phyloP scores from a whole-genome alignment of 2,888 invertebrate species.

The Allygus modestus region DNA sequence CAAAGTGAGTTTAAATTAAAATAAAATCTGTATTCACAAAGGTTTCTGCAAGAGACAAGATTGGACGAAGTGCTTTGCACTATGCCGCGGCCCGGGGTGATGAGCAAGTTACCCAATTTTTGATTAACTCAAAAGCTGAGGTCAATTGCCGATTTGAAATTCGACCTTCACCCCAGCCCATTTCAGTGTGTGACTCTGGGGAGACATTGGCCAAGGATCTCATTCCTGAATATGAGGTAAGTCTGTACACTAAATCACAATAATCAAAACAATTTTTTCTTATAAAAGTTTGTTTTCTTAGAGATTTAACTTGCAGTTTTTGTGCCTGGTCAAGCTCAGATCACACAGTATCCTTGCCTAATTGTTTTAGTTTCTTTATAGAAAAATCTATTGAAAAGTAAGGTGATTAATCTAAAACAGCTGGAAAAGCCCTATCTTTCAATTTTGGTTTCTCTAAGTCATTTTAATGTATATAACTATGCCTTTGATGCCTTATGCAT shows the following conservation, averaged over 20 bases:
- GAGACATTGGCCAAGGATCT: neutral
- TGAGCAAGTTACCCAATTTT: conserved; percentile 62
- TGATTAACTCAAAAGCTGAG: conserved; percentile 51
- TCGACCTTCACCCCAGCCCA: neutral
- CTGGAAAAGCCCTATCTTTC: no score
- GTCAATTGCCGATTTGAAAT: conserved; percentile 53
- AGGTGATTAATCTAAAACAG: no score
- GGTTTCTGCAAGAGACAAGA: conserved; percentile 49
- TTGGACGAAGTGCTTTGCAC: conserved; percentile 68
- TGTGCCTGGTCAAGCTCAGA: no score
- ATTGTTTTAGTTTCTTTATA: no score
- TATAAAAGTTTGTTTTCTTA: no score
- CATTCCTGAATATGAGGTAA: conserved; percentile 50
- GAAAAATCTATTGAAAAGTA: no score
- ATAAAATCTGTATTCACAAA: neutral
- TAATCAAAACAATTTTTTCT: neutral
- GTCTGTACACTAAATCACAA: neutral
- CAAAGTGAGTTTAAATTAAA: no score
- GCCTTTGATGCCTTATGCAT: no score
- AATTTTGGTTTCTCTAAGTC: no score
- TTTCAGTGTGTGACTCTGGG: conserved; percentile 10
- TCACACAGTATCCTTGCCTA: no score
- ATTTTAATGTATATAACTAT: no score
- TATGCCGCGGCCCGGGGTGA: conserved; percentile 68
- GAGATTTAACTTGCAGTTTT: no score